These are phyloP conservation scores for Chrysodeixis includens DNA, from an alignment of 2,888 invertebrate genomes.

Conservation along the genomic window DNA sequence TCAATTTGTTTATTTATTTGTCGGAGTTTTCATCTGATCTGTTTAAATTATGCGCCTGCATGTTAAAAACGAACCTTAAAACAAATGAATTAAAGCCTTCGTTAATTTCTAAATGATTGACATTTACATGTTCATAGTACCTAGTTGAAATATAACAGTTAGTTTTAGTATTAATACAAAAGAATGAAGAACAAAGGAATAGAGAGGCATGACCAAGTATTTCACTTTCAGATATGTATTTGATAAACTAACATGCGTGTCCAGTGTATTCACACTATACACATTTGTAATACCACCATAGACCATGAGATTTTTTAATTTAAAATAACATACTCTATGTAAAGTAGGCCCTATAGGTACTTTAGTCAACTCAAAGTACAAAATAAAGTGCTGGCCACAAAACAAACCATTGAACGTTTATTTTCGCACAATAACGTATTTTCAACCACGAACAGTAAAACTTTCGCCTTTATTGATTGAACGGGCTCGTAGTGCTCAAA, in stretches of 20 bases:
- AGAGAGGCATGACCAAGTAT: conserved; percentile 1
- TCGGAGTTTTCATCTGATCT: not conserved
- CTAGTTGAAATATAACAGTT: too few species aligned
- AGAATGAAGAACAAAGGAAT: not conserved
- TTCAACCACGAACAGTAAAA: conserved; percentile 12
- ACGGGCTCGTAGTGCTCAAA: conserved; percentile 17
- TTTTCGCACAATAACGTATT: not conserved
- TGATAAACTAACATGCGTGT: not conserved
- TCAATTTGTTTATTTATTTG: not conserved
- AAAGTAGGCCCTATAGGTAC: not conserved
- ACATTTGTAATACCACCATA: not conserved
- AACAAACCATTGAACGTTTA: not conserved
- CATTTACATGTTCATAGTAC: too few species aligned
- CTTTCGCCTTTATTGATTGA: conserved; percentile 38
- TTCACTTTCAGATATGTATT: conserved; percentile 1
- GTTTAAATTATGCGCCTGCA: too few species aligned
- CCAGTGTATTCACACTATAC: too few species aligned
- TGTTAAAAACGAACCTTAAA: too few species aligned
- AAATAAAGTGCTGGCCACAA: not conserved
- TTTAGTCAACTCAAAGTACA: not conserved
- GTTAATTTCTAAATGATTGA: too few species aligned
- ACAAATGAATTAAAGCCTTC: too few species aligned
- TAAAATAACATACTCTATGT: not conserved
- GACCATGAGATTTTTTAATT: not conserved
- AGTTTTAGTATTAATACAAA: not conserved